phyloP scores from a whole-genome alignment of 2,888 invertebrate genomes.

The Thyatira batis region DNA sequence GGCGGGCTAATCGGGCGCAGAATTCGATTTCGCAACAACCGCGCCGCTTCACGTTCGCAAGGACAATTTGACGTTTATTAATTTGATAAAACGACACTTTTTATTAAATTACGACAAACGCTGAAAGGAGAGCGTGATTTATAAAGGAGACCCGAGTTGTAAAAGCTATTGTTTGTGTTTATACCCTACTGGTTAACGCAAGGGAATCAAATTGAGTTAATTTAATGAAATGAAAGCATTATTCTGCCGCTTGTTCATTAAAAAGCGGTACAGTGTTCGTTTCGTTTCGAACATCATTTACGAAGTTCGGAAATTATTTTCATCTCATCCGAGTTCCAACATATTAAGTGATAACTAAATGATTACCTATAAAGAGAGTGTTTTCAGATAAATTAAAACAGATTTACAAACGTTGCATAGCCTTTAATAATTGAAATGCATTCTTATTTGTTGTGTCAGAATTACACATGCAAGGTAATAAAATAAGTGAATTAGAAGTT shows the following conservation, averaged over 20 bases:
- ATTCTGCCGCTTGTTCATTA: neutral
- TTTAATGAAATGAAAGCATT: conserved; percentile 17
- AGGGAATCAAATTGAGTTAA: conserved; percentile 20
- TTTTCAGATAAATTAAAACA: neutral
- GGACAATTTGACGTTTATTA: conserved; percentile 40
- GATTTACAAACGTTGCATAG: neutral
- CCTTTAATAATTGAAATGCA: too few species aligned
- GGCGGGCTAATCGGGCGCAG: conserved; percentile 23
- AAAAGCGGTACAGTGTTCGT: neutral
- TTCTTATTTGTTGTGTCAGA: too few species aligned
- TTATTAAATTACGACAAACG: conserved; percentile 45
- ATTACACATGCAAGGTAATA: too few species aligned
- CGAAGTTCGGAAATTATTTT: neutral
- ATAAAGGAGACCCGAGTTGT: conserved; percentile 34
- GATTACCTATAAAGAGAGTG: too few species aligned
- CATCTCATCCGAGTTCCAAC: neutral
- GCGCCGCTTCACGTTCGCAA: conserved; percentile 16
- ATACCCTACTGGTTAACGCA: conserved; percentile 9
- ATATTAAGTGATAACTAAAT: too few species aligned
- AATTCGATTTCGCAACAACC: conserved; percentile 23
- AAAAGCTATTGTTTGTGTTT: conserved; percentile 42
- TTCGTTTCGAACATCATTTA: neutral
- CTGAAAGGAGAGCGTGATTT: conserved; percentile 43
- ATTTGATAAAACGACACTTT: conserved; percentile 43
- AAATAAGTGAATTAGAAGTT: too few species aligned